Conservation (phyloP, 23 tunicate genomes). For the Clavelina lepadiformis region DNA sequence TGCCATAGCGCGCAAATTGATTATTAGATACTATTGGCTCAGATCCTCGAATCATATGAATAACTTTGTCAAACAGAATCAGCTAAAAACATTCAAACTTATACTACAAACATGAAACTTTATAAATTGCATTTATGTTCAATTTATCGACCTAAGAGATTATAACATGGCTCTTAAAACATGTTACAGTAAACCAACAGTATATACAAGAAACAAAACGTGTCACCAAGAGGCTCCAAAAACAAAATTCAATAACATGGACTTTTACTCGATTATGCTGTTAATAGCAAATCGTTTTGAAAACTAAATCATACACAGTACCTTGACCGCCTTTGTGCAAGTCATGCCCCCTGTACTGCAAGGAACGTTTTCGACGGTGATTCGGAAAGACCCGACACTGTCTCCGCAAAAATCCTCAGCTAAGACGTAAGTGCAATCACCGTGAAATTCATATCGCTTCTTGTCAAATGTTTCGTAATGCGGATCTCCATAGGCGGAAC, state of each 20-base stretch:
- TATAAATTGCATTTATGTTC: too few species aligned
- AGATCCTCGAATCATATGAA: constrained; percentile 84
- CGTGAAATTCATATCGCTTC: constrained; percentile 69
- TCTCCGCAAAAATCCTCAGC: constrained; percentile 90
- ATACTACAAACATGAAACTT: too few species aligned
- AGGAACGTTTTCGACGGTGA: constrained; percentile 93
- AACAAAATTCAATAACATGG: too few species aligned
- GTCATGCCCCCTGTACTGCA: constrained; percentile 97
- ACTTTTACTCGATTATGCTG: too few species aligned
- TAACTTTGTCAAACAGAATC: constrained; percentile 62
- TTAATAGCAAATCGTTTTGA: too few species aligned
- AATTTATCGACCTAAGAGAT: too few species aligned
- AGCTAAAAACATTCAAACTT: too few species aligned
- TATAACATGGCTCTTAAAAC: too few species aligned
- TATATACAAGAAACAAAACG: too few species aligned
- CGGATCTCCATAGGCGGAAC: constrained; percentile 93
- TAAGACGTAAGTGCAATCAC: constrained; percentile 86
- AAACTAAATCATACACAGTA: too few species aligned
- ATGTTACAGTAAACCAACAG: too few species aligned
- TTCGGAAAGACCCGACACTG: constrained; percentile 77
- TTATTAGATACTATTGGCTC: constrained; percentile 68
- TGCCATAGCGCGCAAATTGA: constrained; percentile 67
- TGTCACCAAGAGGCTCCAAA: too few species aligned
- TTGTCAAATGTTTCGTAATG: constrained; percentile 90
- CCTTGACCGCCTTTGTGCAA: constrained; percentile 96